phyloP scores from a whole-genome alignment of 2,113 vertebrate species.

The Penelope pileata region DNA sequence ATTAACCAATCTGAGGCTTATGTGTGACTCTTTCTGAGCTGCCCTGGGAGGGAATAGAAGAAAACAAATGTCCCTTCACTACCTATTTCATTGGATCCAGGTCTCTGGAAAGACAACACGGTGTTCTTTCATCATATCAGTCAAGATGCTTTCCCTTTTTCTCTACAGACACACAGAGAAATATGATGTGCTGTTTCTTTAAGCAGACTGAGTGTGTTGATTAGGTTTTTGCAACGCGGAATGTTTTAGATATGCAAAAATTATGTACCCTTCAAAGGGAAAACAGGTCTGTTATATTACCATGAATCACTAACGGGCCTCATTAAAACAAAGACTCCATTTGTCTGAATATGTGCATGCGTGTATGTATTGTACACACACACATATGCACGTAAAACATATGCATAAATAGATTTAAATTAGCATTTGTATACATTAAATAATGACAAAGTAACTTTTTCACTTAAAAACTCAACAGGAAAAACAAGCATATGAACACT shows the following conservation, averaged over 20 bases:
- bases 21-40: background rate
- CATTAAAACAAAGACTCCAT: slow-evolving; percentile 11
- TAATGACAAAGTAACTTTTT: background rate
- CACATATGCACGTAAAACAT: background rate
- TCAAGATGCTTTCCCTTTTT: background rate
- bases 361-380: background rate
- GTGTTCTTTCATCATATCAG: background rate
- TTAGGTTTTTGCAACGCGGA: background rate
- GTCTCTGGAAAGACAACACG: background rate
- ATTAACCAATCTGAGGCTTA: background rate
- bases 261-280: background rate
- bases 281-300: background rate
- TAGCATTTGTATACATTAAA: background rate
- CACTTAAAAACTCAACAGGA: background rate
- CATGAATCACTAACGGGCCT: background rate
- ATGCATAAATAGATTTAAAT: background rate
- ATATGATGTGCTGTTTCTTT: background rate
- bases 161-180: background rate
- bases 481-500: background rate
- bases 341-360: background rate
- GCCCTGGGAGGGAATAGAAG: background rate
- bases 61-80: background rate
- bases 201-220: background rate
- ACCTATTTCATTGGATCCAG: background rate
- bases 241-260: background rate